phyloP scores from a whole-genome alignment of 2,888 invertebrate genomes.

The Drosophila merina region DNA sequence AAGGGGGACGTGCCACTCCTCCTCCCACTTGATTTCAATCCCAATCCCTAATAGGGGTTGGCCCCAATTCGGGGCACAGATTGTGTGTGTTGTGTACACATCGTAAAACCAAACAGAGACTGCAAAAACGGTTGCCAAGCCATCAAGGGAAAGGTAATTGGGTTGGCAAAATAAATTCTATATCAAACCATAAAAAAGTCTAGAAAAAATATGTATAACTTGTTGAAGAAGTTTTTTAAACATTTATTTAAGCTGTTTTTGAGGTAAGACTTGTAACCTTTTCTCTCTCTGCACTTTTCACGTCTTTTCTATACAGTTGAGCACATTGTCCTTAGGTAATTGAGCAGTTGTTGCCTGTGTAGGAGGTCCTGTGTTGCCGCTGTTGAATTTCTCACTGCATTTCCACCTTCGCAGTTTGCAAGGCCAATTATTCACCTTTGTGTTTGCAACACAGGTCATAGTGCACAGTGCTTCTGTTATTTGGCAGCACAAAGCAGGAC shows the following conservation, averaged over 20 bases:
- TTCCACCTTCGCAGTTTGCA: slow-evolving; percentile 23
- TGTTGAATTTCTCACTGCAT: slow-evolving; percentile 36
- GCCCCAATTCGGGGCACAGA: slow-evolving; percentile 38
- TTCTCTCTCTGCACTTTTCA: neutral
- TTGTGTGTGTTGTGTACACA: slow-evolving; percentile 37
- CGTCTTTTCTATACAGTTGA: slow-evolving; percentile 24
- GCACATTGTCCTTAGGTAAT: slow-evolving; percentile 32
- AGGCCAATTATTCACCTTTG: slow-evolving; percentile 33
- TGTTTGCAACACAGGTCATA: neutral
- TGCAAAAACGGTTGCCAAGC: slow-evolving; percentile 34
- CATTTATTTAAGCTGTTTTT: neutral
- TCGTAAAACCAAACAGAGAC: slow-evolving; percentile 34
- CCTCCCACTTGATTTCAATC: neutral
- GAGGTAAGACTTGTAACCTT: neutral
- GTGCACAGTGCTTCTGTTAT: slow-evolving; percentile 3
- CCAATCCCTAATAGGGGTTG: slow-evolving; percentile 27
- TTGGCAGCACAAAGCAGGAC: slow-evolving; percentile 33
- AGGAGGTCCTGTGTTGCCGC: slow-evolving; percentile 17
- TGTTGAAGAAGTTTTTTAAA: slow-evolving; percentile 2
- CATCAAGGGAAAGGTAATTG: slow-evolving; percentile 6
- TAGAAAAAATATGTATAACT: neutral
- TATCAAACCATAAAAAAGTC: neutral
- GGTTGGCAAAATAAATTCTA: neutral
- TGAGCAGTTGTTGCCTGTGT: slow-evolving; percentile 8
- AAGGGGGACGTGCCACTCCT: neutral